These are phyloP conservation scores for Ophion ventricosus DNA, from an alignment of 2,888 invertebrate species.

Conservation along the genomic window DNA sequence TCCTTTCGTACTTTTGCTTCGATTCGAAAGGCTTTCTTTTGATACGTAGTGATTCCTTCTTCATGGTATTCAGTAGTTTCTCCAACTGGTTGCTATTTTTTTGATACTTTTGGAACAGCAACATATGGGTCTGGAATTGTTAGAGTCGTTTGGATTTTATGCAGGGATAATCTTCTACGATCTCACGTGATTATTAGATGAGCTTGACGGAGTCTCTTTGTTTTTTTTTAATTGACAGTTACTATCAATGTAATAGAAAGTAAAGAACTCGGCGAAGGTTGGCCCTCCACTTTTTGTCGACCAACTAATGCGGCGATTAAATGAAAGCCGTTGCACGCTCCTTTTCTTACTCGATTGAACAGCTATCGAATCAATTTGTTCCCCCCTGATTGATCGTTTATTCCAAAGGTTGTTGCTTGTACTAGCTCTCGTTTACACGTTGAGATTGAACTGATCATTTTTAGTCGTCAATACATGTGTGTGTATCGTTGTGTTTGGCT, in stretches of 20 bases:
- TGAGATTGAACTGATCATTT: constrained; percentile 59
- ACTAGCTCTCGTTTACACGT: constrained; percentile 31
- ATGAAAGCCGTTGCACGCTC: constrained; percentile 35
- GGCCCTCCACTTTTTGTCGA: constrained; percentile 40
- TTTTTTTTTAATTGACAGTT: constrained; percentile 18
- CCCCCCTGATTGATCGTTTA: constrained; percentile 64
- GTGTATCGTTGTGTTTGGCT: not conserved
- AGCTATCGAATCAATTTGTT: constrained; percentile 62
- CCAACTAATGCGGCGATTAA: constrained; percentile 44
- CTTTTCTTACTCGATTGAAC: constrained; percentile 53
- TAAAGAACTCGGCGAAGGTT: constrained; percentile 32
- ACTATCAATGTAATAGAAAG: constrained; percentile 36
- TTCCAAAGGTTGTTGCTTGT: constrained; percentile 49
- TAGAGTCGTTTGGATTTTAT: not conserved
- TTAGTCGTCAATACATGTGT: constrained; percentile 40
- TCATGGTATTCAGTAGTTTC: not conserved
- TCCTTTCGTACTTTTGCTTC: not conserved
- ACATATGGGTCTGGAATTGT: not conserved
- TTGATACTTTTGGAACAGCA: not conserved
- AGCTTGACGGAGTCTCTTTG: not conserved
- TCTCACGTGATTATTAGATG: not conserved
- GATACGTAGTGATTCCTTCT: not conserved
- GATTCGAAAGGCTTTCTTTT: not conserved
- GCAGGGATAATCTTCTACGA: too few species aligned
- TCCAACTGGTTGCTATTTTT: not conserved